A percentile compares a stretch with the other conserved stretches of the same genome.
These are phyloP conservation scores for Semicossyphus pulcher DNA, from an alignment of 2,113 vertebrate species.

Conservation along the genomic window DNA sequence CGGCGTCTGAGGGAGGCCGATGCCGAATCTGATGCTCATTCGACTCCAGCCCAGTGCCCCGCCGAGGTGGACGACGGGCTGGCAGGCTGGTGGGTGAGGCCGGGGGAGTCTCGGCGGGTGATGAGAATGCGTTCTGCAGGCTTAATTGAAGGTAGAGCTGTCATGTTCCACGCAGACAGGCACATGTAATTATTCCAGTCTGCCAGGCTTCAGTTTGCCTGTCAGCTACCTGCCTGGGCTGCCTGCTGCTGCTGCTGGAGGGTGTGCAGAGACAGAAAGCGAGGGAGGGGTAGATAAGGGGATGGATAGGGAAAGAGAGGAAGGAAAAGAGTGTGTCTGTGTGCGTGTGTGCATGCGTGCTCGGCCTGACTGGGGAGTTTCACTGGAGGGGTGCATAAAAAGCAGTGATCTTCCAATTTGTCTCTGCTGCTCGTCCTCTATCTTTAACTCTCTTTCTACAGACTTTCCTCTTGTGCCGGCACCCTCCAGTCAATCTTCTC, in stretches of 20 bases:
- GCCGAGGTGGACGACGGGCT: slow-evolving; percentile 41
- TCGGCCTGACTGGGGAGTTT: slow-evolving; percentile 69
- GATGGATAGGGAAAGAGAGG: slow-evolving; percentile 33
- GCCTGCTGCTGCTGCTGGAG: slow-evolving; percentile 69
- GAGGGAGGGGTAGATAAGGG: slow-evolving; percentile 48
- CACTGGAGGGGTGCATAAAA: slow-evolving; percentile 72
- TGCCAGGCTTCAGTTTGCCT: slow-evolving; percentile 79
- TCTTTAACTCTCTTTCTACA: slow-evolving; percentile 69
- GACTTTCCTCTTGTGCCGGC: slow-evolving; percentile 50
- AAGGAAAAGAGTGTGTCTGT: slow-evolving; percentile 13
- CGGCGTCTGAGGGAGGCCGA: slow-evolving; percentile 36
- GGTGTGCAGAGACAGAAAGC: slow-evolving; percentile 55
- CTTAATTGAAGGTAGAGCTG: slow-evolving; percentile 83
- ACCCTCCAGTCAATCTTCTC: slow-evolving; percentile 70
- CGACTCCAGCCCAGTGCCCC: slow-evolving; percentile 18
- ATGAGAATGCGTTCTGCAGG: slow-evolving; percentile 73
- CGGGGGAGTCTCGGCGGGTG: slow-evolving; percentile 48
- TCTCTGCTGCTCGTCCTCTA: slow-evolving; percentile 63
- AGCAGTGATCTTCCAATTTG: slow-evolving; percentile 81
- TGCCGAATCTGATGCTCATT: neutral
- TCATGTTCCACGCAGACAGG: slow-evolving; percentile 77
- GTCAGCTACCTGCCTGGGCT: slow-evolving; percentile 79
- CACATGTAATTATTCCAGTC: slow-evolving; percentile 83
- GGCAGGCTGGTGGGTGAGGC: slow-evolving; percentile 35
- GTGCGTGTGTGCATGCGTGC: slow-evolving; percentile 1